Conservation (phyloP, 2,113 vertebrate species). For the Pollachius pollachius region DNA sequence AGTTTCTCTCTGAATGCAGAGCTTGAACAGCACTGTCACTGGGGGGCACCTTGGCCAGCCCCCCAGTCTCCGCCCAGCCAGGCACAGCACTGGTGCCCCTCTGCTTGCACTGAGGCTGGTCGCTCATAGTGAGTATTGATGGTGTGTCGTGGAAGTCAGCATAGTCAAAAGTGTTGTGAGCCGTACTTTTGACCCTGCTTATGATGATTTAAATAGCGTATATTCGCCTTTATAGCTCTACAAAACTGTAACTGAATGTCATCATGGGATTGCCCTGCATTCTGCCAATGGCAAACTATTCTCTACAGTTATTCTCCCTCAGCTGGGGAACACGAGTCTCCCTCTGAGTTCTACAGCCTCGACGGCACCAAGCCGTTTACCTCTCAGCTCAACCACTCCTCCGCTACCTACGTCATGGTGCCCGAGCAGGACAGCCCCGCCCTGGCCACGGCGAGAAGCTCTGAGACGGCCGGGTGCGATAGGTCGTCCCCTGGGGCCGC, state of each 20-base stretch:
- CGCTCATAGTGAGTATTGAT: conserved; percentile 16
- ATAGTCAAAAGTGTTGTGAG: no score
- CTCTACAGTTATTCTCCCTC: conserved; percentile 14
- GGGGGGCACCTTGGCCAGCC: background rate
- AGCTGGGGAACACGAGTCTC: conserved; percentile 1
- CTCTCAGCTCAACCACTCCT: background rate
- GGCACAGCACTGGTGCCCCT: background rate
- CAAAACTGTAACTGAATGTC: no score
- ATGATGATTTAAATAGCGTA: no score
- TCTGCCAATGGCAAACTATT: background rate
- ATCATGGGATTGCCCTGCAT: background rate
- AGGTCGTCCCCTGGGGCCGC: background rate
- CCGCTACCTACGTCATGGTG: background rate
- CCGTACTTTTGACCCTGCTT: no score
- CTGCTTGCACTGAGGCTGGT: background rate
- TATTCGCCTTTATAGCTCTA: no score
- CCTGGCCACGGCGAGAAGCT: background rate
- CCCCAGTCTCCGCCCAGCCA: background rate
- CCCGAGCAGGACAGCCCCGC: background rate
- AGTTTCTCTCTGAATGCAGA: conserved; percentile 44
- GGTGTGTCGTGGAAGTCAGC: no score
- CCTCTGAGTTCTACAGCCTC: conserved; percentile 40
- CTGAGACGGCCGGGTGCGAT: conserved; percentile 12
- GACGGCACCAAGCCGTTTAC: conserved; percentile 11
- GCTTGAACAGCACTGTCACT: background rate